These are phyloP conservation scores for Nansenia antarctica DNA, from an alignment of 2,113 vertebrate species.

Conservation along the genomic window DNA sequence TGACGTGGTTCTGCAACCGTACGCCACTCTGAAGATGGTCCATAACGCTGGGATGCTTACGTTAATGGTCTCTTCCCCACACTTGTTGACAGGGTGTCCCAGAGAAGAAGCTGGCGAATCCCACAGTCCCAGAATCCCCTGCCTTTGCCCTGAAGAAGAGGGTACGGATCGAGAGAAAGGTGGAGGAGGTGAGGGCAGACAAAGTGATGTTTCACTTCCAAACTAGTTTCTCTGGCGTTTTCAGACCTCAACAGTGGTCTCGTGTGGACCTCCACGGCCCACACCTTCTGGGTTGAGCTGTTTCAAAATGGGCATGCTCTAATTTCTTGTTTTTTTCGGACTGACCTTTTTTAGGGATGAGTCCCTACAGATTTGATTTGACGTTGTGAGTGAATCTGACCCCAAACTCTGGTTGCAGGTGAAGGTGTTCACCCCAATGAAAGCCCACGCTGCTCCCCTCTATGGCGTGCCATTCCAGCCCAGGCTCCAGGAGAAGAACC, in stretches of 20 bases:
- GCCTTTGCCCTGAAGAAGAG: slow-evolving; percentile 86
- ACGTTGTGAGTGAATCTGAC: too few relatives aligned
- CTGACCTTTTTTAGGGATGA: too few relatives aligned
- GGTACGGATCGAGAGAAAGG: slow-evolving; percentile 58
- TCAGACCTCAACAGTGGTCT: too few relatives aligned
- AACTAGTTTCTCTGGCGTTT: too few relatives aligned
- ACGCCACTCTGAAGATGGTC: not conserved
- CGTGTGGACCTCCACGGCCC: too few relatives aligned
- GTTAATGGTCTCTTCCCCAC: not conserved
- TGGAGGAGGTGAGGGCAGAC: slow-evolving; percentile 81
- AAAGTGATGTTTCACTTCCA: too few relatives aligned
- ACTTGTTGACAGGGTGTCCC: slow-evolving; percentile 83
- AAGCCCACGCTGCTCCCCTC: slow-evolving; percentile 82
- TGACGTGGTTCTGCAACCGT: not conserved
- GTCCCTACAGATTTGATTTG: too few relatives aligned
- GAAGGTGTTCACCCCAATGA: slow-evolving; percentile 72
- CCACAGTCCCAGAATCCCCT: slow-evolving; percentile 90
- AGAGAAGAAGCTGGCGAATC: slow-evolving; percentile 79
- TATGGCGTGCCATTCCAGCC: slow-evolving; percentile 90
- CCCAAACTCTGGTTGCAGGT: too few relatives aligned
- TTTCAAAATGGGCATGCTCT: too few relatives aligned
- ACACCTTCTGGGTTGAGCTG: too few relatives aligned
- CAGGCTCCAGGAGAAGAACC: slow-evolving; percentile 74
- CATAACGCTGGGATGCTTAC: not conserved
- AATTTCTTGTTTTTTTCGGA: too few relatives aligned